Evolutionary conservation across 2,888 invertebrate species (phyloP).

Genomic region (Melipona bicolor): DNA sequence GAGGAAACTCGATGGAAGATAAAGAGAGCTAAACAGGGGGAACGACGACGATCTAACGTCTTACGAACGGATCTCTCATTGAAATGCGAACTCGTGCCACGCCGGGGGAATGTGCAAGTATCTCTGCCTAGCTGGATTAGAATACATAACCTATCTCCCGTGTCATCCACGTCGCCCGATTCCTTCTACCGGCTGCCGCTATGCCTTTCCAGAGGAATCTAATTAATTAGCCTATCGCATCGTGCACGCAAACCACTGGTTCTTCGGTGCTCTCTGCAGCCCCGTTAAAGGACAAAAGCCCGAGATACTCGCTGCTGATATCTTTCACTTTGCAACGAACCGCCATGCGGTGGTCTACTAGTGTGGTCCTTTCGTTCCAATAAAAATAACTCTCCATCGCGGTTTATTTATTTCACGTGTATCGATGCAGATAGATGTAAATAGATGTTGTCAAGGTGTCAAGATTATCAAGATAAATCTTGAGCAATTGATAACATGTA

Average conservation of each 20-base stretch:
- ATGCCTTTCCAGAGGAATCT: slow-evolving; percentile 59
- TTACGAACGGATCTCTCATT: slow-evolving; percentile 67
- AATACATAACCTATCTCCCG: slow-evolving; percentile 72
- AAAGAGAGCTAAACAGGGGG: slow-evolving; percentile 27
- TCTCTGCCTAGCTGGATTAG: slow-evolving; percentile 62
- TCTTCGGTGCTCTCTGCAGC: slow-evolving; percentile 26
- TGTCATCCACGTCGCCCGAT: slow-evolving; percentile 68
- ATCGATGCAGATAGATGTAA: background rate
- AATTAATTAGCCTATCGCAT: slow-evolving; percentile 71
- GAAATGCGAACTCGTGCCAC: slow-evolving; percentile 66
- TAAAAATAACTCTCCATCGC: background rate
- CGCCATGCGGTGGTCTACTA: background rate
- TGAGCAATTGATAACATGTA: too few species aligned
- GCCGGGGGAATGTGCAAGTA: slow-evolving; percentile 52
- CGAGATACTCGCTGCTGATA: slow-evolving; percentile 30
- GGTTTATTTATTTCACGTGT: background rate
- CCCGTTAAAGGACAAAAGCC: slow-evolving; percentile 55
- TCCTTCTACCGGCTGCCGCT: slow-evolving; percentile 51
- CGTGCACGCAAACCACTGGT: slow-evolving; percentile 63
- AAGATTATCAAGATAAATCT: too few species aligned
- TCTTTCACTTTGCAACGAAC: slow-evolving; percentile 41
- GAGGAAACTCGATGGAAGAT: slow-evolving; percentile 23
- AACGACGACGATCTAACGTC: slow-evolving; percentile 54
- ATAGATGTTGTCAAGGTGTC: too few species aligned
- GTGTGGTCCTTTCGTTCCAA: background rate